Evolutionary conservation across 30 jellyfish, hydroid and myxozoan genomes (phyloP).

Genomic region (Hydractinia echinata): DNA sequence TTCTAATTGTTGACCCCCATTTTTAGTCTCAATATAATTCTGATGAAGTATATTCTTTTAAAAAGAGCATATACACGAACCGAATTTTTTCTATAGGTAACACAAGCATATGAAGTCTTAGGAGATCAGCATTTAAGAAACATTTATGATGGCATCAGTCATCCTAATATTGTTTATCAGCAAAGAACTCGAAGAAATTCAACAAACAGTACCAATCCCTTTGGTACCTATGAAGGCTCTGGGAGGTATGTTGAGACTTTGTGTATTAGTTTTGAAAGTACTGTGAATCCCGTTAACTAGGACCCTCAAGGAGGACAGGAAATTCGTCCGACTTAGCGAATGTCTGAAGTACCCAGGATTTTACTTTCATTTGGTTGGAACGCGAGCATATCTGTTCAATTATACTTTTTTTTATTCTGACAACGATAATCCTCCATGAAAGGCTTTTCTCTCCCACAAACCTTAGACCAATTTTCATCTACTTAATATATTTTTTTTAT

Average conservation of each 20-base stretch:
- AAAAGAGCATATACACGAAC: background rate
- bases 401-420: too few relatives aligned
- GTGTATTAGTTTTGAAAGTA: too few relatives aligned
- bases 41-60: background rate
- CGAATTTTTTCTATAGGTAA: background rate
- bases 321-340: too few relatives aligned
- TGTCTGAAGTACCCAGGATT: too few relatives aligned
- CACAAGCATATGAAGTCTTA: slow-evolving; percentile 10
- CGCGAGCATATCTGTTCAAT: too few relatives aligned
- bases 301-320: too few relatives aligned
- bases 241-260: background rate
- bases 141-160: background rate
- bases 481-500: too few relatives aligned
- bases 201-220: background rate
- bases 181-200: slow-evolving; percentile 9
- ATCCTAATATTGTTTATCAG: slow-evolving; percentile 1
- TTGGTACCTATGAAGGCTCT: slow-evolving; percentile 12
- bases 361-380: too few relatives aligned
- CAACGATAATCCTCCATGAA: too few relatives aligned
- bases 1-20: background rate
- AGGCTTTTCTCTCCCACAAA: too few relatives aligned
- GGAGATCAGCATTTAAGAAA: slow-evolving; percentile 1
- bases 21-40: background rate
- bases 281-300: too few relatives aligned
- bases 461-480: too few relatives aligned